phyloP scores from a whole-genome alignment of 2,113 vertebrate species.

The Larimichthys polyactis region DNA sequence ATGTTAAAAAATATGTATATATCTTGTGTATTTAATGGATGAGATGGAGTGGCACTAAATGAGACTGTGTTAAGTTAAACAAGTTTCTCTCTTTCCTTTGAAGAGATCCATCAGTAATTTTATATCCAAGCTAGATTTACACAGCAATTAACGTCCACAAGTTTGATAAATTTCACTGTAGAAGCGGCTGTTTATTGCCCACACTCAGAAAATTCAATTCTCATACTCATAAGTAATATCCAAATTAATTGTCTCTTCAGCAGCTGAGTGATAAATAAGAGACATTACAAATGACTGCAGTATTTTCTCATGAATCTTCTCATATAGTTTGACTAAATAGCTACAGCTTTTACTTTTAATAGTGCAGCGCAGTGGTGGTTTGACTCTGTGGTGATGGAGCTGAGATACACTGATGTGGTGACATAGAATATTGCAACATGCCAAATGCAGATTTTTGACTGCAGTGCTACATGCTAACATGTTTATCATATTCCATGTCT shows the following conservation, averaged over 20 bases:
- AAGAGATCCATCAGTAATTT: conserved; percentile 30
- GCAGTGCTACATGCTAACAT: background rate
- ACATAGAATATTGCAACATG: background rate
- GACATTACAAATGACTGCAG: conserved; percentile 18
- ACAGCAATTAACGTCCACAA: conserved; percentile 9
- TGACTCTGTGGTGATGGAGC: background rate
- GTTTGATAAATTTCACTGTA: conserved; percentile 19
- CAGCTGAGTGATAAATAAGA: conserved; percentile 17
- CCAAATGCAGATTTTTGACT: background rate
- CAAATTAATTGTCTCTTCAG: conserved; percentile 17
- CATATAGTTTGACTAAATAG: background rate
- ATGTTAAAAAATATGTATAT: background rate
- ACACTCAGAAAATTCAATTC: conserved; percentile 25
- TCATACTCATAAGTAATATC: conserved; percentile 18
- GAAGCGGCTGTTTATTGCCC: conserved; percentile 25
- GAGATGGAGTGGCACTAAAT: background rate
- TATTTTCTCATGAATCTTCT: background rate
- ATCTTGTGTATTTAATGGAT: background rate
- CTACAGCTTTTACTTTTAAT: background rate
- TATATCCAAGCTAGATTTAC: conserved; percentile 26
- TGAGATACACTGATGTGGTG: background rate
- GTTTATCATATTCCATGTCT: background rate
- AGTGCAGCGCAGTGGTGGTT: background rate
- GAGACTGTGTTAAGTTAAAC: conserved; percentile 15
- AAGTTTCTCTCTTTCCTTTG: conserved; percentile 25